Evolutionary conservation across 2,113 vertebrate species (phyloP).

Genomic region (Colaptes auratus): DNA sequence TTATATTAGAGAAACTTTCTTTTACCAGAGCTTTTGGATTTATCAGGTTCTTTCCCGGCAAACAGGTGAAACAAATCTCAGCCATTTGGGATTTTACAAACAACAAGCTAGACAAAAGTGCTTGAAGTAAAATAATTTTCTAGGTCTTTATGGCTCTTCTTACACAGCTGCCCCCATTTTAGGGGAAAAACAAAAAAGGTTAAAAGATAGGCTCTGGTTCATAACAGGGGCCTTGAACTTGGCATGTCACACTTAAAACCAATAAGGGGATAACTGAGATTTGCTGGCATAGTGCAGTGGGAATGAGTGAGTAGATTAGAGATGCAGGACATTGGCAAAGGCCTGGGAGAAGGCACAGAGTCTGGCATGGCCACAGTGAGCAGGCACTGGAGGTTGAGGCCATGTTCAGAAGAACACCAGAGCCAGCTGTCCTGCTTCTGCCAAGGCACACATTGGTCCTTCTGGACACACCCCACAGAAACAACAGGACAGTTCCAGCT

Average conservation of each 20-base stretch:
- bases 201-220: neutral
- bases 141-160: neutral
- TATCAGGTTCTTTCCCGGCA: neutral
- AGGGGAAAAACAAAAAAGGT: neutral
- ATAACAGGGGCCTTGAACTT: neutral
- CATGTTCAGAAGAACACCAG: neutral
- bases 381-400: fast-evolving
- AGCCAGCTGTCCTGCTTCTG: neutral
- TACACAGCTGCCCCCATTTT: neutral
- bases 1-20: neutral
- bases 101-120: neutral
- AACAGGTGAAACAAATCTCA: neutral
- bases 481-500: neutral
- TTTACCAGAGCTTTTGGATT: neutral
- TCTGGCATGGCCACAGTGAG: fast-evolving
- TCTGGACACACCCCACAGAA: neutral
- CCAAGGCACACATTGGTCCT: neutral
- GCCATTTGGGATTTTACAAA: neutral
- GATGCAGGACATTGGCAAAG: neutral
- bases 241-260: neutral
- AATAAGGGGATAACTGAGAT: neutral
- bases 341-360: neutral
- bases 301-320: neutral
- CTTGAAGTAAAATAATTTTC: neutral
- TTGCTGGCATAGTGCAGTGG: neutral